Evolutionary conservation across 2,888 invertebrate genomes (phyloP), one percentile per base, ranked within the genome.

Genomic region (Macroteleia sp.): DNA sequence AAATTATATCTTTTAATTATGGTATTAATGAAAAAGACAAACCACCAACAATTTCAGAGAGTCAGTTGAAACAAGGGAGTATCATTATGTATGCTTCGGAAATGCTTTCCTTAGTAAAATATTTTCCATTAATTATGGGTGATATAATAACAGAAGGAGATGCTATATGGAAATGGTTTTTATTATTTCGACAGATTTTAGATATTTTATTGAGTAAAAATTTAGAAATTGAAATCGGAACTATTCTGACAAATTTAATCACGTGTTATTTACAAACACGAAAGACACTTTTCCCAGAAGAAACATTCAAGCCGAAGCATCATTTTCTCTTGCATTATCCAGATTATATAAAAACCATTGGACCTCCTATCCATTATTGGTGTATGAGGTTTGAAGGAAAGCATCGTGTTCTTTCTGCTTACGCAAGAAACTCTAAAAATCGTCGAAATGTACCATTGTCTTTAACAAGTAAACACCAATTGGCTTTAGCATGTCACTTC

Each of bases 301-400:
- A 46, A 6, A 48, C n/a, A 12, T 39, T 67, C 4, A 67, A 67
- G n/a, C 67, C 56, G 1, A 67, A 67, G 14, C 56, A 67, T 36
- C 67, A 67, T 48, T 56, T 20, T 28, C 17, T 67, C 20, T 2
- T 36, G 4, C 44, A 66, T 16, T 66, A 66, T 19, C 32, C 41
- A 8, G 25, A 66, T 2, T 52, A 46, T 4, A 36, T 66, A 12
- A 5, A n/a, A 20, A 6, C 14, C 3, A 2, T 32, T n/a, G 66
- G 66, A 44, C 67, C 67, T 6, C 36, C 30, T 28, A 16, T n/a
- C 6, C 32, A 34, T 16, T n/a, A 48, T 16, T 32, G n/a, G 8
- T 61, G 61, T 32, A 61, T 61, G 48, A 3, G 61, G 5, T 36
- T 25, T 16, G 61, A 61, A 25, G 61, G 19, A 10, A 61, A 61